Conservation (phyloP, 2,888 invertebrate species). For the Heliconius aoede region DNA sequence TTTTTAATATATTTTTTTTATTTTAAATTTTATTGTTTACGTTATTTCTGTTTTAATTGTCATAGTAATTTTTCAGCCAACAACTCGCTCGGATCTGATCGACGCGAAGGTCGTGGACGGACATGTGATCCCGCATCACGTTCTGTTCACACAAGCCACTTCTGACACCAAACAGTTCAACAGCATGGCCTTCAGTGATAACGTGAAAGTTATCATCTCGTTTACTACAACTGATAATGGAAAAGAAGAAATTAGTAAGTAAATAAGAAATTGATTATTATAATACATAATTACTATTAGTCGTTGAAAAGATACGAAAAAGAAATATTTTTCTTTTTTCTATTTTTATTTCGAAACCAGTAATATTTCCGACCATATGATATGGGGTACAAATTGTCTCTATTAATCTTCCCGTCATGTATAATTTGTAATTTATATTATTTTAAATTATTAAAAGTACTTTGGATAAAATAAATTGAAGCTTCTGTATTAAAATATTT, state of each 20-base stretch:
- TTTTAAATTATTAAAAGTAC: background rate
- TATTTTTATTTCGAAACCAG: too few relatives aligned
- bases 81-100: conserved; percentile 88
- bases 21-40: background rate
- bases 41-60: background rate
- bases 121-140: conserved; percentile 93
- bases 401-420: too few relatives aligned
- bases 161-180: conserved; percentile 88
- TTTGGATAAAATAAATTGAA: background rate
- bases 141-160: conserved; percentile 93
- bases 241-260: conserved; percentile 85
- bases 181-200: conserved; percentile 92
- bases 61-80: conserved; percentile 75
- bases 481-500: background rate
- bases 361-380: too few relatives aligned
- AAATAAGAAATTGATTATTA: background rate
- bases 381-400: too few relatives aligned
- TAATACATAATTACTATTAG: too few relatives aligned
- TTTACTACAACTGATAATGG: conserved; percentile 89
- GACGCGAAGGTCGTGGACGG: conserved; percentile 94
- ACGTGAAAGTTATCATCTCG: conserved; percentile 91
- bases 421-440: too few relatives aligned
- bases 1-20: too few relatives aligned
- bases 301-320: too few relatives aligned
- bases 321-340: too few relatives aligned